Base-by-base conservation (phyloP, 1,140 invertebrate species). In the Drosophila azteca region DNA sequence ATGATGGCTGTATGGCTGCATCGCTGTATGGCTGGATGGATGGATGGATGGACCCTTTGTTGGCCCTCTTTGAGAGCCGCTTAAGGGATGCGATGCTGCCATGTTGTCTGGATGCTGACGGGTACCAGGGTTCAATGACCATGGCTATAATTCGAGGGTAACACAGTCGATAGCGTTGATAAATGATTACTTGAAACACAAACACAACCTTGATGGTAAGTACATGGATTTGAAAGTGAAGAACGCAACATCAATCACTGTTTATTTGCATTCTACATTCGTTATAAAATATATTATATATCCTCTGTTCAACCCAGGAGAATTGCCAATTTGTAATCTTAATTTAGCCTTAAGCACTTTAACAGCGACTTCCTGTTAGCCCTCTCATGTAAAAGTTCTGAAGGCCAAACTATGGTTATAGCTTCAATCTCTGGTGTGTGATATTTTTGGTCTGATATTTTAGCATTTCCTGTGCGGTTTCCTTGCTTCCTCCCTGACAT, bases 11-110 rank as follows among this genome's bases (percentile, higher is more conserved):
- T 17, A 53, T 44, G 20, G 7, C 29, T 66, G 17, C 2, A 35
- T 54, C 8, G 26, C 45, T 24, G 22, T 2, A 24, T 71, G 11
- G 26, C 48, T 45, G 22, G 4, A 41, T 59, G 17, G 6, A 20
- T 54, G 13, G 20, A 43, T 24, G 22, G 5, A 31, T 71, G 17
- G 6, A 35, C 35, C 35, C 11, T 39, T 61, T 77, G 58, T 74
- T 72, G 68, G 72, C 80, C 63, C 63, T 78, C 52, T 55, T 73
- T 48, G 58, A 62, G 59, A 70, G 39, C 17, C 50, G 51, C 22
- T 55, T 84, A 72, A 57, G 80, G 80, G 80, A 79, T 83, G 80
- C 71, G 75, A 35, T 35, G 45, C 45, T 61, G 57, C n/a, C 22
- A 9, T 46, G 6, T 46, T 11, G n/a, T 43, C 54, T 59, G n/a